Evolutionary conservation across 2,113 vertebrate species (phyloP).

Genomic region (Argyrosomus japonicus): DNA sequence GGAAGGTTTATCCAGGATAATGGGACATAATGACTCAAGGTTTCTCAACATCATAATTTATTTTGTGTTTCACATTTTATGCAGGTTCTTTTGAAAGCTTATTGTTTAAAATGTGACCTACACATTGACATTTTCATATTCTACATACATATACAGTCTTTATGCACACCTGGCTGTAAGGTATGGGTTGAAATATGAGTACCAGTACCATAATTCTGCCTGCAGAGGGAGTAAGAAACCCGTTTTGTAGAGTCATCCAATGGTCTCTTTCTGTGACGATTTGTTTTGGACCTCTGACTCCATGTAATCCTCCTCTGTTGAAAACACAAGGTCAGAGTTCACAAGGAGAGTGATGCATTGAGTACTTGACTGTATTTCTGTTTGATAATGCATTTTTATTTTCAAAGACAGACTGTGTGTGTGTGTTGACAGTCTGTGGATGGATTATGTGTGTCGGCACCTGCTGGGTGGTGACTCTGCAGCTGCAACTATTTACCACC

Average conservation of each 20-base stretch:
- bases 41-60: not conserved
- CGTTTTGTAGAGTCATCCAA: not conserved
- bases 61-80: not conserved
- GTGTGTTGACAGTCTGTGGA: not conserved
- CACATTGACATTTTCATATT: not conserved
- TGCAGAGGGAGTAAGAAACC: conserved; percentile 47
- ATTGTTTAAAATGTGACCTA: not conserved
- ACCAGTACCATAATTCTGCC: not conserved
- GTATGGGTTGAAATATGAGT: not conserved
- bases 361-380: not conserved
- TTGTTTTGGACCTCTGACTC: conserved; percentile 20
- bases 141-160: not conserved
- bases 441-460: conserved; percentile 22
- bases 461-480: conserved; percentile 36
- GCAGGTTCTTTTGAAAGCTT: not conserved
- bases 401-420: not conserved
- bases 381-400: not conserved
- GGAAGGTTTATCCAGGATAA: not conserved
- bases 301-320: not conserved
- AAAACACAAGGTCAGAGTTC: not conserved
- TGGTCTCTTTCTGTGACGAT: not conserved
- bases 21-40: not conserved
- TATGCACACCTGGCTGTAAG: not conserved
- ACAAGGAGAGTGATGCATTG: not conserved
- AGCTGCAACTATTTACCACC: conserved; percentile 38